Evolutionary conservation across 2,113 vertebrate genomes (phyloP).

Genomic region (Cnemophilus loriae): DNA sequence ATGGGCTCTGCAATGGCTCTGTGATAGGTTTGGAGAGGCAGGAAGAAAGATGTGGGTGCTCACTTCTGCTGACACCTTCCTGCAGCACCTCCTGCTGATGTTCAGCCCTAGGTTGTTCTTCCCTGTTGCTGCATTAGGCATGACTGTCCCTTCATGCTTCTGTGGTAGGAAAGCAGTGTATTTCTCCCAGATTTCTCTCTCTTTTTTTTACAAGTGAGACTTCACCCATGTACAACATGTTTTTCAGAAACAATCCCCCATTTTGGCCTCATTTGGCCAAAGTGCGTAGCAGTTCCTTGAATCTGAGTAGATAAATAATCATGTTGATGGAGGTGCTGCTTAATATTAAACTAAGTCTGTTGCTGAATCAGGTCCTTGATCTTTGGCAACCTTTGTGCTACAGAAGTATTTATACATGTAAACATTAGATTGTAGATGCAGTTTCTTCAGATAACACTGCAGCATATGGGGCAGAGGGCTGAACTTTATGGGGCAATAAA

Average conservation of each 20-base stretch:
- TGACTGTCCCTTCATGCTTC: neutral
- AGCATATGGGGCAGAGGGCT: neutral
- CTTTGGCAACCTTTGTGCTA: constrained; percentile 5
- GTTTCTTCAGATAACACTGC: neutral
- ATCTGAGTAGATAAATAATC: neutral
- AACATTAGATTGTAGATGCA: neutral
- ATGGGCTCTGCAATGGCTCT: neutral
- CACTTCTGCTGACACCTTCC: neutral
- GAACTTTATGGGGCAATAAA: constrained; percentile 4
- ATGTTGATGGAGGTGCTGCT: neutral
- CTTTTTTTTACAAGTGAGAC: neutral
- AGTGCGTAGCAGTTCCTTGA: neutral
- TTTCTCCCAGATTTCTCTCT: neutral
- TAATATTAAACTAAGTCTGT: neutral
- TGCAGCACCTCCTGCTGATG: rapidly evolving
- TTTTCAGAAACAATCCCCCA: neutral
- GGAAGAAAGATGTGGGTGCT: too few species aligned
- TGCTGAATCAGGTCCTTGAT: neutral
- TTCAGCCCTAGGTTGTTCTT: neutral
- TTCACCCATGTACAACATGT: rapidly evolving
- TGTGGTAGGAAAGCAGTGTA: neutral
- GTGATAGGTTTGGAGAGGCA: neutral
- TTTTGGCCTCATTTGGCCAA: neutral
- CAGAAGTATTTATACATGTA: neutral
- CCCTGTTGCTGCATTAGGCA: neutral